A percentile compares a stretch with the other conserved stretches of the same genome.
phyloP scores from a whole-genome alignment of 2,113 vertebrate species.

The Taurulus bubalis region DNA sequence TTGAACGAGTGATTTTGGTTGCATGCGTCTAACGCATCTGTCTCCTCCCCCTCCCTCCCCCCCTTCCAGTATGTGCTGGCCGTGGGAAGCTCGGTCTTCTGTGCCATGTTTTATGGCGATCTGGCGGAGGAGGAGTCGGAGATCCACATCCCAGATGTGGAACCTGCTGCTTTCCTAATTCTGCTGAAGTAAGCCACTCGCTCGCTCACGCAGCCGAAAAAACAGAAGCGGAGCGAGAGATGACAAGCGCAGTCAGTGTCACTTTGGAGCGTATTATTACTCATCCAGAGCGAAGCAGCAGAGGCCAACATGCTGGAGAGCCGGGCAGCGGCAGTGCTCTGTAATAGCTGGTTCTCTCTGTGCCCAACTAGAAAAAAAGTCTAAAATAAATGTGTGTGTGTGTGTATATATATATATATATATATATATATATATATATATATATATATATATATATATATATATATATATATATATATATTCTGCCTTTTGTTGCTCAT shows the following conservation, averaged over 20 bases:
- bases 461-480: too few relatives aligned
- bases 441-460: too few relatives aligned
- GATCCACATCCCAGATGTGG: conserved; percentile 98
- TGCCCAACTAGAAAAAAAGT: conserved; percentile 43
- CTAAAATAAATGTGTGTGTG: too few relatives aligned
- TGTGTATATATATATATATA: too few relatives aligned
- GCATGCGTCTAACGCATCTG: conserved; percentile 35
- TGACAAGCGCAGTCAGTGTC: conserved; percentile 66
- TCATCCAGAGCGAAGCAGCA: conserved; percentile 56
- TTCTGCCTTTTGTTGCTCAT: conserved; percentile 47
- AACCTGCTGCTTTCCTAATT: conserved; percentile 96
- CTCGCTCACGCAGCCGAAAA: conserved; percentile 31
- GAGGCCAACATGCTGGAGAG: conserved; percentile 21
- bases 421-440: too few relatives aligned
- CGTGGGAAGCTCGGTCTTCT: conserved; percentile 98
- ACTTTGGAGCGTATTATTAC: conserved; percentile 73
- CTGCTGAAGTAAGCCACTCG: conserved; percentile 93
- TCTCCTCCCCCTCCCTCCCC: conserved; percentile 29
- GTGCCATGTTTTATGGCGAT: conserved; percentile 99
- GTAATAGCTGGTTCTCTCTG: conserved; percentile 71
- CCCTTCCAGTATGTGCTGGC: conserved; percentile 93
- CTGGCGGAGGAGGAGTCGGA: conserved; percentile 94
- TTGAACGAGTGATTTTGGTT: conserved; percentile 30
- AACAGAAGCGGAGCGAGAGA: conserved; percentile 45
- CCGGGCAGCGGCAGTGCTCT: conserved; percentile 38